Percentiles rank a stretch among this genome's conserved stretches.
phyloP scores from a whole-genome alignment of 53 echinoderm and acorn worm species.

The Apostichopus leukothele region DNA sequence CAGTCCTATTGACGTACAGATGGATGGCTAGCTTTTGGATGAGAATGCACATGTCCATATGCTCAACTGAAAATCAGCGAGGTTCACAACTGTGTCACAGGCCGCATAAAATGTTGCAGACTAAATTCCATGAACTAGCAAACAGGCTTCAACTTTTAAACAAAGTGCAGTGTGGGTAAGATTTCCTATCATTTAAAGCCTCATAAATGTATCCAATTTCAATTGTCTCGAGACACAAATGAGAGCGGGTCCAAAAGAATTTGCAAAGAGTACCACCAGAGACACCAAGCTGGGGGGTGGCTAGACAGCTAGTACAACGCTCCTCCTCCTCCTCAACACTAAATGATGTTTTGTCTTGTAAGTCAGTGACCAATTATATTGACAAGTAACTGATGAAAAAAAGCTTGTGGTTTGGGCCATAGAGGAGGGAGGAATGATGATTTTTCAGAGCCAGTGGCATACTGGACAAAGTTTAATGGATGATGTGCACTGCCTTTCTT shows the following conservation, averaged over 20 bases:
- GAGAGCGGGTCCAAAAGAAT: background rate
- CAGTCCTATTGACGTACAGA: too few relatives aligned
- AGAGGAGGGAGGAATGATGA: too few relatives aligned
- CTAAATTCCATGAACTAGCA: background rate
- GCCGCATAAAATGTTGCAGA: too few relatives aligned
- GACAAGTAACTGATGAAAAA: background rate
- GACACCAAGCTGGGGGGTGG: conserved; percentile 10
- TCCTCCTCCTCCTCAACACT: background rate
- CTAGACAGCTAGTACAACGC: background rate
- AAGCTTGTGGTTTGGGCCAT: too few relatives aligned
- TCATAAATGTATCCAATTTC: conserved; percentile 10
- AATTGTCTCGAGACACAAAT: background rate
- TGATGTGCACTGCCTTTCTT: too few relatives aligned
- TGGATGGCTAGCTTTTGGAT: too few relatives aligned
- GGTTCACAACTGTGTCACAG: too few relatives aligned
- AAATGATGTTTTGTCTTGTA: background rate
- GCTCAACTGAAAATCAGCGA: too few relatives aligned
- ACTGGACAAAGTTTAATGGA: too few relatives aligned
- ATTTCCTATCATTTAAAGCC: background rate
- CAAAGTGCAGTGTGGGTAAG: background rate
- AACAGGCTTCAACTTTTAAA: background rate
- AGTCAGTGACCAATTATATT: conserved; percentile 4
- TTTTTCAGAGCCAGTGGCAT: too few relatives aligned
- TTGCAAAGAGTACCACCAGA: background rate
- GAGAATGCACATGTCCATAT: too few relatives aligned